These are phyloP conservation scores for Lophius piscatorius DNA, from an alignment of 2,113 vertebrate species.

Conservation along the genomic window DNA sequence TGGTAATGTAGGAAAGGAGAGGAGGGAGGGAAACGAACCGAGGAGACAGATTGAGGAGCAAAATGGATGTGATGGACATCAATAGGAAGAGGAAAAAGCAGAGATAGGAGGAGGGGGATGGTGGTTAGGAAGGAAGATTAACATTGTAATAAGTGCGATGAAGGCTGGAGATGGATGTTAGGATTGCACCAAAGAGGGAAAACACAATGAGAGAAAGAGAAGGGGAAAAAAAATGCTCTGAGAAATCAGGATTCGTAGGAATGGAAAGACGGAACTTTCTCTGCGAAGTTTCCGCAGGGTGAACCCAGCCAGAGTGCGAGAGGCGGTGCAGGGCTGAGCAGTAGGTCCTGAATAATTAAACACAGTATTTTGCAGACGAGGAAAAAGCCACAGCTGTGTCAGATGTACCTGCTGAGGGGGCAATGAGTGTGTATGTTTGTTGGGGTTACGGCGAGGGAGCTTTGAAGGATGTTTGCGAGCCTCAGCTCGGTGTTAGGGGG, in stretches of 20 bases:
- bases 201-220: background rate
- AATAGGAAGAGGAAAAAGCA: conserved; percentile 7
- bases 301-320: conserved; percentile 45
- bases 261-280: conserved; percentile 40
- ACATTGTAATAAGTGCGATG: conserved; percentile 13
- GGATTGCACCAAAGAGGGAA: background rate
- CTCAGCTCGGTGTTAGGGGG: background rate
- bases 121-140: conserved; percentile 13
- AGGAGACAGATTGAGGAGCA: conserved; percentile 19
- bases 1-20: conserved; percentile 8
- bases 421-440: conserved; percentile 15
- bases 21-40: background rate
- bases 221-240: conserved; percentile 22
- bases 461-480: background rate
- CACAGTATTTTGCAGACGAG: conserved; percentile 70
- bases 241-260: background rate
- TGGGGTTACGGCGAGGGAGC: background rate
- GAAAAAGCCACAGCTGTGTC: conserved; percentile 47
- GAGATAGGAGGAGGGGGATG: background rate
- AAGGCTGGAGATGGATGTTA: too few relatives aligned
- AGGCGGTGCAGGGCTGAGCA: conserved; percentile 35
- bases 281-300: conserved; percentile 51
- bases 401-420: conserved; percentile 49
- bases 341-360: conserved; percentile 80
- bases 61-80: conserved; percentile 32